Evolutionary conservation across 2,888 invertebrate genomes (phyloP), one percentile per base, ranked within the genome.

Genomic region (Apamea monoglypha): DNA sequence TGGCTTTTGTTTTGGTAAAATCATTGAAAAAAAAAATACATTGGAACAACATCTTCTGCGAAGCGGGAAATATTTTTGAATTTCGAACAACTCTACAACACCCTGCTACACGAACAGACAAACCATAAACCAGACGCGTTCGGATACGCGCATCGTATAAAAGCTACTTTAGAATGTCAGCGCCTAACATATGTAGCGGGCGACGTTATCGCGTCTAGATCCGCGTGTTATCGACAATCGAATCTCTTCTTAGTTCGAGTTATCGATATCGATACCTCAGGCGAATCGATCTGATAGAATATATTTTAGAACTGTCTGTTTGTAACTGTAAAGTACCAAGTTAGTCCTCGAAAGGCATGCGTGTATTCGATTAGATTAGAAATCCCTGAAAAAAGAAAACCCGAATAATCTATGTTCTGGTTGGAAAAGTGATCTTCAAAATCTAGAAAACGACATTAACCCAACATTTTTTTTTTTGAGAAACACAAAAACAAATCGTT

Each of bases 91-190:
- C 81, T 83, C 87, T 86, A 87, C 87, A 88, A 85, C 88, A 79
- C 77, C 82, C 67, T 78, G 67, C 80, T 84, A 87, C 89, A 89
- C 74, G 86, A 78, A 77, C 71, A 85, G 82, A 78, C 88, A 84
- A 85, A 89, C 90, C 89, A 92, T 92, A 93, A 92, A 93, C 90
- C 87, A 90, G 87, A 76, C 86, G 84, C 91, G 90, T 91, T 89
- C 89, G 84, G 90, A 89, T 83, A 87, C 89, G 88, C 82, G 86
- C 86, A 87, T 84, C 90, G 90, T 92, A 91, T 92, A 93, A 90
- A 93, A 90, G 93, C 92, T 93, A 93, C 93, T 94, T 94, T 94
- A 94, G 91, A 94, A 92, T 92, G 92, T 94, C 94, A 92, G 92
- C 87, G 85, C 64, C 88, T 92, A 94, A 95, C 95, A 95, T 93